Conservation (phyloP, 1,140 invertebrate genomes). For the Rhysida immarginata region DNA sequence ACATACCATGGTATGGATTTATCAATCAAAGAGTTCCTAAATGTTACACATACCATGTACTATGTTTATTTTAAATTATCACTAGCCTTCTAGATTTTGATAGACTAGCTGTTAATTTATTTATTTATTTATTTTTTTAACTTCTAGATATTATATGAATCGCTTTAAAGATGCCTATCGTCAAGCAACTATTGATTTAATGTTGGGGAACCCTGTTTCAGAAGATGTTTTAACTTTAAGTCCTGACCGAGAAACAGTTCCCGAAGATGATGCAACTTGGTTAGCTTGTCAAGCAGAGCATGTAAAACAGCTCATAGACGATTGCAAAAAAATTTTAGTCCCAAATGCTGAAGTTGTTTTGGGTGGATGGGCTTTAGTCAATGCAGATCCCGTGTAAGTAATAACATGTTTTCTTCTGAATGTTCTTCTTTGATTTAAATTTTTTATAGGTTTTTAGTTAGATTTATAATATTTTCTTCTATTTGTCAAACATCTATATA, state of each 20-base stretch:
- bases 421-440: no score
- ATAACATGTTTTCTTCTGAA: no score
- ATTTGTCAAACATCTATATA: no score
- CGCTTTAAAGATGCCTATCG: constrained; percentile 90
- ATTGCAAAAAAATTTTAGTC: constrained; percentile 83
- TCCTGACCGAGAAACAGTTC: constrained; percentile 34
- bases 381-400: constrained; percentile 69
- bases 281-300: constrained; percentile 44
- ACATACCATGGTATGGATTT: no score
- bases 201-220: constrained; percentile 55
- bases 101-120: no score
- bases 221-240: constrained; percentile 42
- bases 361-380: constrained; percentile 85
- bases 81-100: no score
- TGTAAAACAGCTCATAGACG: constrained; percentile 80
- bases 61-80: no score
- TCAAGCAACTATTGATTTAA: constrained; percentile 89
- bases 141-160: constrained; percentile 79
- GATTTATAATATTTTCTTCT: no score
- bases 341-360: constrained; percentile 69
- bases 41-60: no score
- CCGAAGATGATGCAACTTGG: constrained; percentile 40
- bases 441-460: no score
- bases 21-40: no score
- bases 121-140: no score